These are phyloP conservation scores for Saccostrea glomerata DNA, from an alignment of 1,140 invertebrate genomes.

Conservation along the genomic window DNA sequence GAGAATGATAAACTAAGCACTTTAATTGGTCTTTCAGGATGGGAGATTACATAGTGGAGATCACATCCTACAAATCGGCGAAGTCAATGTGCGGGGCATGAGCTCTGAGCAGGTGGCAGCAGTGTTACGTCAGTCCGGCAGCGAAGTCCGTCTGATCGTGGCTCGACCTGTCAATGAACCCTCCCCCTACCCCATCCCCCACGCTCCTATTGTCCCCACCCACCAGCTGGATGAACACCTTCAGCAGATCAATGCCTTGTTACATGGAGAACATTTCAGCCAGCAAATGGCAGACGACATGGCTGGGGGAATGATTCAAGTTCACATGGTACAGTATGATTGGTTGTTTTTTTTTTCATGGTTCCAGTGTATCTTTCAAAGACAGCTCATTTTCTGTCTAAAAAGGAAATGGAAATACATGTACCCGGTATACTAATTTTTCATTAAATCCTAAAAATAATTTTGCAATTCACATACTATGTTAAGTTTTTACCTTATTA, in stretches of 20 bases:
- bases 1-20: no score
- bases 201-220: slow-evolving; percentile 76
- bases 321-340: slow-evolving; percentile 65
- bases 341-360: not conserved
- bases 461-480: no score
- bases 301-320: slow-evolving; percentile 65
- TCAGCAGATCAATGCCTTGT: slow-evolving; percentile 67
- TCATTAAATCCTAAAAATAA: no score
- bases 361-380: no score
- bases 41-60: slow-evolving; percentile 93
- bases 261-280: slow-evolving; percentile 44
- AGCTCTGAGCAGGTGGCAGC: slow-evolving; percentile 95
- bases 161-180: slow-evolving; percentile 82
- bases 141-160: slow-evolving; percentile 92
- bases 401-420: no score
- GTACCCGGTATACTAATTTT: no score
- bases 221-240: slow-evolving; percentile 76
- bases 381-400: no score
- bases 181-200: slow-evolving; percentile 62
- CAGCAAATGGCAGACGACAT: slow-evolving; percentile 53
- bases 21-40: slow-evolving; percentile 82
- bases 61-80: slow-evolving; percentile 95
- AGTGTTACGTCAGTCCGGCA: slow-evolving; percentile 92
- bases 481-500: no score
- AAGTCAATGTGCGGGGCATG: slow-evolving; percentile 93